Evolutionary conservation across 2,113 vertebrate genomes (phyloP), one percentile per base, ranked within the genome.

Genomic region (Romanogobio albipinnatus): DNA sequence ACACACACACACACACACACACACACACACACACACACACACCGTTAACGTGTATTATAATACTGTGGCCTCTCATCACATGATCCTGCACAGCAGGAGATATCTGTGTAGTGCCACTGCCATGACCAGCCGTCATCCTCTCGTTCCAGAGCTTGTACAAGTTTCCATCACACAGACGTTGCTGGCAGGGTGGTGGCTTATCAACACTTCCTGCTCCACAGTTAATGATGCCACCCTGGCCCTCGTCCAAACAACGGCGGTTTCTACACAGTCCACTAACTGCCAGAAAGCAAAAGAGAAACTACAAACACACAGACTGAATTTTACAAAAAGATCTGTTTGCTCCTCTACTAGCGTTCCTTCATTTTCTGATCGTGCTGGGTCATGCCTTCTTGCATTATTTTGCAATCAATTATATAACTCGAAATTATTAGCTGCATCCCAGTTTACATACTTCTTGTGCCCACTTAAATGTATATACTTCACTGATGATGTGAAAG

Each of bases 11-110:
- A n/a, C n/a, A n/a, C n/a, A n/a, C n/a, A n/a, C n/a, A n/a, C n/a
- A n/a, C n/a, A n/a, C n/a, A n/a, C n/a, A n/a, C n/a, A 80, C 79
- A n/a, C 19, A 77, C 43, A 77, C 77, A 61, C 68, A 82, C 49
- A 53, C 70, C 19, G 56, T 89, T 86, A 51, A 62, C 78, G 87
- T 74, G 87, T 64, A 26, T 85, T 82, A 86, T 66, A 92, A 84
- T 85, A 85, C 84, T 78, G 75, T 81, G 83, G 62, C 62, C 86
- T 86, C 74, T 64, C 66, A 71, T 83, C 45, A 87, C 59, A 88
- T 66, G 64, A 89, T 95, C 93, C 93, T 95, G 94, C 95, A 94
- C 92, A 92, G 94, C 94, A 94, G 94, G 94, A 94, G 91, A 93
- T 92, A 94, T 93, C 58, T 36, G 77, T 79, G 82, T 68, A 74